Percentiles rank a stretch among this genome's conserved stretches.
These are phyloP conservation scores for Porites lobata DNA, from an alignment of 92 coral and sea anemone genomes.

Conservation along the genomic window DNA sequence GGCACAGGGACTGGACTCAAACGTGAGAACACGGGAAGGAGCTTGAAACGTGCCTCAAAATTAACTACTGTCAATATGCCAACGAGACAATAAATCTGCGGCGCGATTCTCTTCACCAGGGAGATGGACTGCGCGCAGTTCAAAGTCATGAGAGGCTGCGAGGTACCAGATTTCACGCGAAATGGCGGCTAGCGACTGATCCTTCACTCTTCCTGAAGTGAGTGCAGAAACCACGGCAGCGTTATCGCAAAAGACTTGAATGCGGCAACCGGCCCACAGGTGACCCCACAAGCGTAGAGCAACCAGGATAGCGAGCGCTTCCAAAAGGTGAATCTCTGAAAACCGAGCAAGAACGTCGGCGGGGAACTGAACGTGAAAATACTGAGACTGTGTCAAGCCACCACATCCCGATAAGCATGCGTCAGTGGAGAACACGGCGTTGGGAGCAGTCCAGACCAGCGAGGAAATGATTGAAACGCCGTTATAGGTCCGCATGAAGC, in stretches of 20 bases:
- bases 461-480: slow-evolving; percentile 26
- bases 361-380: too few relatives aligned
- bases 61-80: slow-evolving; percentile 15
- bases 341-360: neutral
- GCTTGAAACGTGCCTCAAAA: neutral
- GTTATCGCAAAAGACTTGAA: neutral
- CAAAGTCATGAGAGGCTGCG: too few relatives aligned
- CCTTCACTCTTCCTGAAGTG: slow-evolving; percentile 6
- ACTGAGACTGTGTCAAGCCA: too few relatives aligned
- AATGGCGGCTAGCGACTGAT: neutral
- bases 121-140: neutral
- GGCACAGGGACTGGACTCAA: neutral
- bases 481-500: slow-evolving; percentile 22
- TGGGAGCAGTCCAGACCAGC: neutral
- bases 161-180: too few relatives aligned
- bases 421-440: too few relatives aligned
- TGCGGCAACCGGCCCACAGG: slow-evolving; percentile 1
- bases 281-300: slow-evolving; percentile 21
- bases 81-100: slow-evolving; percentile 18
- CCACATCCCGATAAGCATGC: too few relatives aligned
- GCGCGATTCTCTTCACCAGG: slow-evolving; percentile 14
- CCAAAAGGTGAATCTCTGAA: neutral
- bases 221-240: slow-evolving; percentile 5
- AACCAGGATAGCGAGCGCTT: neutral
- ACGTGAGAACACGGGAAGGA: neutral